Conservation (phyloP, 2,888 invertebrate genomes). For the Phytoseiulus persimilis region DNA sequence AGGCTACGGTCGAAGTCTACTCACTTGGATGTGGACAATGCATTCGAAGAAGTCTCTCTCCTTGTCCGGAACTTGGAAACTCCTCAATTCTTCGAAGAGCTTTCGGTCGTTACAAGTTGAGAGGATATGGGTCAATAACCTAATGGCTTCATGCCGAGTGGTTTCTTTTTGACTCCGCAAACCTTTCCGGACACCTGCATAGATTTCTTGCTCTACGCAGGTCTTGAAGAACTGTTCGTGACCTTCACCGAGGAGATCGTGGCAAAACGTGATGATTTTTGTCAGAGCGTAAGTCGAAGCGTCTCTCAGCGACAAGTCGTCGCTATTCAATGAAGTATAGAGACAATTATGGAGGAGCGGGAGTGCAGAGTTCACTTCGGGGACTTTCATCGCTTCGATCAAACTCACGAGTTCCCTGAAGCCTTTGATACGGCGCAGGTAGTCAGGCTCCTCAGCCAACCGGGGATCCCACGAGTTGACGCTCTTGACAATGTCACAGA, state of each 20-base stretch:
- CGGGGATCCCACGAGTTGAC: constrained; percentile 78
- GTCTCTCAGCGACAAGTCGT: constrained; percentile 73
- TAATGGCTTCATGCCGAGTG: constrained; percentile 65
- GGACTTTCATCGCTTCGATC: constrained; percentile 48
- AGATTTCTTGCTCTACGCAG: constrained; percentile 41
- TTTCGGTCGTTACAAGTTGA: constrained; percentile 46
- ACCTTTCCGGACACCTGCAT: constrained; percentile 61
- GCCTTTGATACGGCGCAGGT: constrained; percentile 67
- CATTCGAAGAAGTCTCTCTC: constrained; percentile 94
- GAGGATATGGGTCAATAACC: constrained; percentile 65
- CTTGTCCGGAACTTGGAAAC: constrained; percentile 60
- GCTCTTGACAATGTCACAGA: constrained; percentile 48
- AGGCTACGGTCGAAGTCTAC: too few relatives aligned
- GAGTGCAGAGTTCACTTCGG: not conserved
- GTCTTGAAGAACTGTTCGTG: constrained; percentile 40
- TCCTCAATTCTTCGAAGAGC: constrained; percentile 48
- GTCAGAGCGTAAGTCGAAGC: constrained; percentile 66
- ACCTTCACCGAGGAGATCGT: constrained; percentile 25
- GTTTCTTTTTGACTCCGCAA: constrained; percentile 61
- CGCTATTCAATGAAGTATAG: constrained; percentile 47
- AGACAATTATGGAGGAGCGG: constrained; percentile 70
- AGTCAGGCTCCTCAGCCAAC: constrained; percentile 91
- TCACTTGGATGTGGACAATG: constrained; percentile 62
- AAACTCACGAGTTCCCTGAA: constrained; percentile 62
- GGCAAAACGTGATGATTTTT: constrained; percentile 19